A percentile compares a stretch with the other conserved stretches of the same genome.
phyloP scores from a whole-genome alignment of 2,888 invertebrate genomes.

The Choristoneura rosaceana region DNA sequence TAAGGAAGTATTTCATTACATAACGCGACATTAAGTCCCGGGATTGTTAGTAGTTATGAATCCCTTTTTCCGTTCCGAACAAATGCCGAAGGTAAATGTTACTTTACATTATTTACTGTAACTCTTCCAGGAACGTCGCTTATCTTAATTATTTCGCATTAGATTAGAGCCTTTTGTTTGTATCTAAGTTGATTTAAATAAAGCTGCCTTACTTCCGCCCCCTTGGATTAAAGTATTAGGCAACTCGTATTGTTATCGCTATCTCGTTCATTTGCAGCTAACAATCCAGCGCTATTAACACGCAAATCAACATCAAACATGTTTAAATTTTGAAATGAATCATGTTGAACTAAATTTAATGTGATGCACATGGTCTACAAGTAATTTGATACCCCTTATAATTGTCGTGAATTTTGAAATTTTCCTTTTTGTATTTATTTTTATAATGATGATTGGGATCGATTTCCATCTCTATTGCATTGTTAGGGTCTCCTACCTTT shows the following conservation, averaged over 20 bases:
- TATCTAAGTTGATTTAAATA: constrained; percentile 45
- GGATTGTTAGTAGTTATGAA: too few species aligned
- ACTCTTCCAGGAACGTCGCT: constrained; percentile 39
- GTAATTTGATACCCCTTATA: too few species aligned
- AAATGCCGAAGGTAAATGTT: constrained; percentile 26
- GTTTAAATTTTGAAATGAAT: background rate
- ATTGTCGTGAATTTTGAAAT: too few species aligned
- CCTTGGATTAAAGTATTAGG: constrained; percentile 31
- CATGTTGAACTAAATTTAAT: background rate
- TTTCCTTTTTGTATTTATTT: too few species aligned
- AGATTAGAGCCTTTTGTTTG: constrained; percentile 44
- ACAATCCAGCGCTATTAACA: background rate
- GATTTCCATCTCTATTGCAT: too few species aligned
- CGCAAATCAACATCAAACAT: background rate
- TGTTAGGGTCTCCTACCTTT: too few species aligned
- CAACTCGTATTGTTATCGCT: constrained; percentile 33
- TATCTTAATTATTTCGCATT: constrained; percentile 45
- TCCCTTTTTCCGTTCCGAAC: background rate
- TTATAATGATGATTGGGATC: too few species aligned
- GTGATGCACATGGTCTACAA: too few species aligned
- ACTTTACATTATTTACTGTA: constrained; percentile 40
- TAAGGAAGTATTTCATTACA: too few species aligned
- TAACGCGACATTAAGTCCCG: too few species aligned
- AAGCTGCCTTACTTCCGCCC: constrained; percentile 40
- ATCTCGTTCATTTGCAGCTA: constrained; percentile 5